A percentile compares a stretch with the other conserved stretches of the same genome.
These are phyloP conservation scores for Octodonta nipae DNA, from an alignment of 2,888 invertebrate genomes.

Conservation along the genomic window DNA sequence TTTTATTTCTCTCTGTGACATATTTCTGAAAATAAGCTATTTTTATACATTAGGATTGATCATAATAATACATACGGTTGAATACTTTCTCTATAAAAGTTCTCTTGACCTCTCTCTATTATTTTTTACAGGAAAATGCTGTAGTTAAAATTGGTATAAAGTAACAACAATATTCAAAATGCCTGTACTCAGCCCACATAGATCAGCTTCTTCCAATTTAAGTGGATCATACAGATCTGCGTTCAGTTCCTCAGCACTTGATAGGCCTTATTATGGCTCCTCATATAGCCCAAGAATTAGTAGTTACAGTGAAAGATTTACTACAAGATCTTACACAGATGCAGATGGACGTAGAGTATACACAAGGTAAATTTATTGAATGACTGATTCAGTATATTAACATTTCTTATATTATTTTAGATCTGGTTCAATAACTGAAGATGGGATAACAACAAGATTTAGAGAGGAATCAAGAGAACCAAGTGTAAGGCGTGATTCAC, in stretches of 20 bases:
- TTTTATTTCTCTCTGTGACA: slow-evolving; percentile 21
- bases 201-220: slow-evolving; percentile 35
- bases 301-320: slow-evolving; percentile 40
- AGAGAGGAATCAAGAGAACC: slow-evolving; percentile 35
- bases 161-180: too few relatives aligned
- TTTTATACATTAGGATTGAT: slow-evolving; percentile 19
- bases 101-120: slow-evolving; percentile 3
- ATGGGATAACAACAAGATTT: slow-evolving; percentile 35
- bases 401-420: slow-evolving; percentile 23
- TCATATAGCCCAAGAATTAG: slow-evolving; percentile 34
- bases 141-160: too few relatives aligned
- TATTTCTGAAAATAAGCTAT: slow-evolving; percentile 26
- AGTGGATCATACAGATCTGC: slow-evolving; percentile 39
- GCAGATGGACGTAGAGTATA: slow-evolving; percentile 42
- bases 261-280: slow-evolving; percentile 43
- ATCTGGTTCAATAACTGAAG: slow-evolving; percentile 34
- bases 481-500: slow-evolving; percentile 25
- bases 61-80: slow-evolving; percentile 13
- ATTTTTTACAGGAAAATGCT: slow-evolving; percentile 16
- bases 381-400: too few relatives aligned
- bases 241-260: slow-evolving; percentile 38
- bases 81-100: slow-evolving; percentile 12
- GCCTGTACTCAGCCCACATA: slow-evolving; percentile 35
- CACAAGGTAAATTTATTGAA: slow-evolving; percentile 31
- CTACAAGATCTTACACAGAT: slow-evolving; percentile 42